phyloP scores from a whole-genome alignment of 2,888 invertebrate genomes.

The Eupithecia vulgata region DNA sequence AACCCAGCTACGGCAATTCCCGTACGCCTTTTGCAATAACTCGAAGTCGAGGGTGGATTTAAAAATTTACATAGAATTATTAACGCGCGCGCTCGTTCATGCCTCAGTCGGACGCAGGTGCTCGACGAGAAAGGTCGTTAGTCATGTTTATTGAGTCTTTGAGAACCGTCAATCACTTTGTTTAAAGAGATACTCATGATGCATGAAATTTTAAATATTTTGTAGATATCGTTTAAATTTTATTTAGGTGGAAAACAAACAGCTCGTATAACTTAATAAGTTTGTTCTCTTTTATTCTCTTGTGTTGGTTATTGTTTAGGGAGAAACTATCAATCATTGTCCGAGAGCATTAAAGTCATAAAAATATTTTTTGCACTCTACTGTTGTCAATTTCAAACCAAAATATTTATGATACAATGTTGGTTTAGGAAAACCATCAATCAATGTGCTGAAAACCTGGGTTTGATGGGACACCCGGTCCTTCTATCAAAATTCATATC shows the following conservation, averaged over 20 bases:
- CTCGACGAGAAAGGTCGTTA: slow-evolving; percentile 16
- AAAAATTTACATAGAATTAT: slow-evolving; percentile 60
- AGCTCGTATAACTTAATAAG: too few species aligned
- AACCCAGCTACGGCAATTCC: slow-evolving; percentile 24
- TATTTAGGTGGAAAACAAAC: too few species aligned
- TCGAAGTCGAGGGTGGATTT: slow-evolving; percentile 49
- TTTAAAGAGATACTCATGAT: background rate
- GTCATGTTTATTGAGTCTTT: slow-evolving; percentile 15
- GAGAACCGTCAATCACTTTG: background rate
- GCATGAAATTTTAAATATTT: background rate
- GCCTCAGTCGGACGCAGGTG: slow-evolving; percentile 46
- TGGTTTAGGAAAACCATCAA: slow-evolving; percentile 2
- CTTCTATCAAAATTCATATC: background rate
- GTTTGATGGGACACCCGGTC: background rate
- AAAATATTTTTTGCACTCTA: background rate
- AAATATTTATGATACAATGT: background rate
- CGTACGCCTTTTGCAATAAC: slow-evolving; percentile 47
- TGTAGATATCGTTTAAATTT: background rate
- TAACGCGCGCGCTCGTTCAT: slow-evolving; percentile 35
- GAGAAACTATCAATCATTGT: background rate
- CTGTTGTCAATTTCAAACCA: background rate
- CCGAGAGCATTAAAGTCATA: background rate
- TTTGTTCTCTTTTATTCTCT: background rate
- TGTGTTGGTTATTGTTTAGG: background rate
- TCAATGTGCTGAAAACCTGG: background rate